Conservation (phyloP, 2,113 vertebrate genomes). For the Tapirus terrestris region DNA sequence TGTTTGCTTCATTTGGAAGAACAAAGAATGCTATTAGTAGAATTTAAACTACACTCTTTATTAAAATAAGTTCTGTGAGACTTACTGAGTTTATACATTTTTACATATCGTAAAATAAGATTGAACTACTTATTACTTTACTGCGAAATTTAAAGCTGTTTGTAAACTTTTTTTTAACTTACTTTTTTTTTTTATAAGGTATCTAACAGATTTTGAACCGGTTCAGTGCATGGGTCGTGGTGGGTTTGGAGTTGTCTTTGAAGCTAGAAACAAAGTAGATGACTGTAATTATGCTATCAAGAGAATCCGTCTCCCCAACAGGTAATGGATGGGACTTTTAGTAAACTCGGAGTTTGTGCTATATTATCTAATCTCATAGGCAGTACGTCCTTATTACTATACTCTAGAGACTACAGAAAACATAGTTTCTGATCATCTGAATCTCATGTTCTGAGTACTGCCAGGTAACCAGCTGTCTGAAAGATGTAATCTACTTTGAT, state of each 20-base stretch:
- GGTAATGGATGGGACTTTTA: constrained; percentile 84
- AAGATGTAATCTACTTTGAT: neutral
- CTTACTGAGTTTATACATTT: neutral
- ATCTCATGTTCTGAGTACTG: neutral
- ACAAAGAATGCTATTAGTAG: neutral
- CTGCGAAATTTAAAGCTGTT: neutral
- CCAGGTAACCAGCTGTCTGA: neutral
- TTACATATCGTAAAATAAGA: neutral
- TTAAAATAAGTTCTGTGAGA: neutral
- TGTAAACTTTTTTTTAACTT: neutral
- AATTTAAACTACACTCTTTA: neutral
- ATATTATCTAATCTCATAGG: neutral
- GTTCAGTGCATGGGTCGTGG: constrained; percentile 97
- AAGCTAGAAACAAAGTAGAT: constrained; percentile 98
- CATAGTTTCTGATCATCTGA: neutral
- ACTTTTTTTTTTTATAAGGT: constrained; percentile 85
- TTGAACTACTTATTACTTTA: neutral
- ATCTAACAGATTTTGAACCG: constrained; percentile 98
- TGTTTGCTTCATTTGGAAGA: constrained; percentile 37
- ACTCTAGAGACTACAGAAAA: neutral
- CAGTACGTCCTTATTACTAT: neutral
- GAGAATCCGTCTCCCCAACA: constrained; percentile 97
- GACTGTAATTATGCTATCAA: constrained; percentile 99
- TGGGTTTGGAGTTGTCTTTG: constrained; percentile 98
- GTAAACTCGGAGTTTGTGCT: neutral